These are phyloP conservation scores for Procavia capensis DNA, from an alignment of 2,113 vertebrate genomes.

Conservation along the genomic window DNA sequence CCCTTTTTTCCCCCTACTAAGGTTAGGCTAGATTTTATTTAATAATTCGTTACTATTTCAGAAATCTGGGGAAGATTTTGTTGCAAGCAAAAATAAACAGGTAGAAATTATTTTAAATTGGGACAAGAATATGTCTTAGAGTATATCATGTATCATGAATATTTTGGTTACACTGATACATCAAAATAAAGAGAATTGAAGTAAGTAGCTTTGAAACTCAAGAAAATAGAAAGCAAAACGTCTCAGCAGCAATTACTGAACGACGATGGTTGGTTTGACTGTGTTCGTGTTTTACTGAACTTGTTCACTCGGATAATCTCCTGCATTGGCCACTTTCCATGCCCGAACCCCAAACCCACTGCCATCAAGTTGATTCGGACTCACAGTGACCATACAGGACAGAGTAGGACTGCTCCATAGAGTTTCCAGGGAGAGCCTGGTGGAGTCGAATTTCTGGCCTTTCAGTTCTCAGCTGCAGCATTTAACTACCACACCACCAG, in stretches of 20 bases:
- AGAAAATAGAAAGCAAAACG: conserved; percentile 41
- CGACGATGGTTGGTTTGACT: background rate
- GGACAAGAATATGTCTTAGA: background rate
- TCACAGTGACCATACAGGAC: no score
- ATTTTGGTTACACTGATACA: background rate
- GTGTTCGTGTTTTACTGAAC: background rate
- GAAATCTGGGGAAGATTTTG: background rate
- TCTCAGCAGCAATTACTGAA: conserved; percentile 7
- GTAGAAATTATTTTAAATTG: background rate
- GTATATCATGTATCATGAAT: background rate
- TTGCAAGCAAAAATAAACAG: conserved; percentile 40
- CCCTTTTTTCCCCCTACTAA: conserved; percentile 18
- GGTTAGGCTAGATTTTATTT: conserved; percentile 36
- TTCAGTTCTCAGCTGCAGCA: no score
- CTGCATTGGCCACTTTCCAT: conserved; percentile 26
- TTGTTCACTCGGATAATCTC: conserved; percentile 46
- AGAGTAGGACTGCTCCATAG: no score
- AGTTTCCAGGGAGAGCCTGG: no score
- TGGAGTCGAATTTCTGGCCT: no score
- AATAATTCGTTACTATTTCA: conserved; percentile 23
- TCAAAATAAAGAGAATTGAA: conserved; percentile 22
- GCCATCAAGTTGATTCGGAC: no score
- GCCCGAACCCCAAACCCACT: no score
- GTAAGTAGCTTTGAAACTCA: conserved; percentile 30
- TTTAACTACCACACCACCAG: no score